These are phyloP conservation scores for Coreius guichenoti DNA, from an alignment of 2,797 vertebrate genomes.

Conservation along the genomic window DNA sequence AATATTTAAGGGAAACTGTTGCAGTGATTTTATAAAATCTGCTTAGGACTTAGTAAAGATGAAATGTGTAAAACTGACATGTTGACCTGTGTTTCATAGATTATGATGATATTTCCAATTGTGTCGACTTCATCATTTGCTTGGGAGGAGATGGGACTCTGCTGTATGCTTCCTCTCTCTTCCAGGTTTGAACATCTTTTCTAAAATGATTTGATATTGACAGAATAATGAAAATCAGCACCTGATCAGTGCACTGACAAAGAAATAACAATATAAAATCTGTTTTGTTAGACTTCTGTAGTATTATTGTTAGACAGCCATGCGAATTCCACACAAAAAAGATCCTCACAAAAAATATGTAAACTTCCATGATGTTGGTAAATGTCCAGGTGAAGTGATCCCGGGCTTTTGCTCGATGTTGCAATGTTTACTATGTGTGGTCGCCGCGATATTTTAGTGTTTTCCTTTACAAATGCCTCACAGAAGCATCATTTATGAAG, in stretches of 20 bases:
- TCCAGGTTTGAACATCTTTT: slow-evolving; percentile 73
- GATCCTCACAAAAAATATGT: neutral
- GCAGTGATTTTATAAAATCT: neutral
- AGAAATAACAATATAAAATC: neutral
- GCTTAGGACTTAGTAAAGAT: neutral
- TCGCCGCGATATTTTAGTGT: too few relatives aligned
- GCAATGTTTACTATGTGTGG: too few relatives aligned
- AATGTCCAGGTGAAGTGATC: neutral
- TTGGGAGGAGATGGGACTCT: slow-evolving; percentile 84
- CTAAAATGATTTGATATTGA: neutral
- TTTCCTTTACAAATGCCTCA: too few relatives aligned
- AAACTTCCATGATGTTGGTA: neutral
- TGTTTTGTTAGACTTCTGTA: neutral
- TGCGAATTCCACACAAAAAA: too few relatives aligned
- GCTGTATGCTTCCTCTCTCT: slow-evolving; percentile 84
- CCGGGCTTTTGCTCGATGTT: too few relatives aligned
- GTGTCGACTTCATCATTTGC: slow-evolving; percentile 85
- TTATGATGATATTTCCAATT: slow-evolving; percentile 83
- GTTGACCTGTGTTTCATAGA: slow-evolving; percentile 67
- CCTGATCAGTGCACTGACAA: neutral
- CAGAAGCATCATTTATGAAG: too few relatives aligned
- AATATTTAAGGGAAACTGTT: neutral
- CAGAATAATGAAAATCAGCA: neutral
- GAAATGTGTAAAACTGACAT: neutral
- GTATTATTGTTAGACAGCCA: neutral